Evolutionary conservation across 2,888 invertebrate genomes (phyloP), one percentile per base, ranked within the genome.

Genomic region (Meteorus cinctellus): DNA sequence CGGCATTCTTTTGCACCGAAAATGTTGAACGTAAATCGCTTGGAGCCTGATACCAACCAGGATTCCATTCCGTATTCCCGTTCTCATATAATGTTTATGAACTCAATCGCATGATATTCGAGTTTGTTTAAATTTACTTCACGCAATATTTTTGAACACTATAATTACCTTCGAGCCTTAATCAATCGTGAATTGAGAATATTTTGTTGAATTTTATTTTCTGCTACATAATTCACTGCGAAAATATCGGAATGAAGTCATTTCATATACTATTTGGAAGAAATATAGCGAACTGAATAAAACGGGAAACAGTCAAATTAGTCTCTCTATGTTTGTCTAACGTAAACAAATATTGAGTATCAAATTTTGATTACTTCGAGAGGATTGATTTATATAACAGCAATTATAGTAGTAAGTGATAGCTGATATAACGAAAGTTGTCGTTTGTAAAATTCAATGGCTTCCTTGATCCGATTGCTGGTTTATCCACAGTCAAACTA

Each of bases 1-100:
- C 70, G 70, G 75, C 75, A 75, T 75, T 75, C 70, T 70, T 65
- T 65, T 55, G 59, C 63, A 55, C 24, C 8, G 27, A 36, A 65
- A 70, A 75, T 34, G 59, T 63, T 48, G 34, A 65, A 55, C 59
- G 63, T 66, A 55, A 55, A 70, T 70, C 34, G 41, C 75, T 59
- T 41, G 29, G 55, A 45, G 71, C 71, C 1, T 29, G 68, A 62
- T 19, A 1, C 70, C 29, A 36, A 55, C 55, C 24, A 36, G 59
- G 24, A 75, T 62, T 75, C 41, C 41, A 36, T 19, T 65, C 60
- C 68, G 59, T 45, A 74, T 60, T 29, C 66, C 24, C 55, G 5
- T 19, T 65, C 27, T 31, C 27, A 60, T 4, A 16, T 29, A 31
- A 63, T 12, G 14, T 31, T 48, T 65, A 19, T 34, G 31, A 16